Conservation (phyloP, 2,888 invertebrate genomes). For the Rotaria macrura region DNA sequence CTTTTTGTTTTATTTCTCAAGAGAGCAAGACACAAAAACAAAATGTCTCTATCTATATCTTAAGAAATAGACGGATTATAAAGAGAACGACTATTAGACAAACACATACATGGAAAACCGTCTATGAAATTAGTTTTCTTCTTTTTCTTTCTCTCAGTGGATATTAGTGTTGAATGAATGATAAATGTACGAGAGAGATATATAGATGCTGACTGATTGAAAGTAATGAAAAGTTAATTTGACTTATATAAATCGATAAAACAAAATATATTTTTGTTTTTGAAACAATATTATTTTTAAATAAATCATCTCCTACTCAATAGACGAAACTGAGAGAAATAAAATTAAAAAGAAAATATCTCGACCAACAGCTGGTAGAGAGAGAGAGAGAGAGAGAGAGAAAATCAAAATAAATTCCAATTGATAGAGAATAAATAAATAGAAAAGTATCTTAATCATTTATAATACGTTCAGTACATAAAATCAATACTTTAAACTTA, state of each 20-base stretch:
- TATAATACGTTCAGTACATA: not conserved
- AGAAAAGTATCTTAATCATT: not conserved
- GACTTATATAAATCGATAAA: not conserved
- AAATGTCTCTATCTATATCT: not conserved
- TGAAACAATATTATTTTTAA: not conserved
- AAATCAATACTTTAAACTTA: not conserved
- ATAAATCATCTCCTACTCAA: not conserved
- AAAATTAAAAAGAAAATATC: no score
- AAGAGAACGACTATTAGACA: not conserved
- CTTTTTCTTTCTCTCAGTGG: not conserved
- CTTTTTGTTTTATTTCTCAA: not conserved
- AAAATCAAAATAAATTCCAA: no score
- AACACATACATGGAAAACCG: no score
- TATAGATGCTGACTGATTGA: not conserved
- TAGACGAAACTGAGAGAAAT: no score
- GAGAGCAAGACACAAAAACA: not conserved
- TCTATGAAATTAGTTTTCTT: not conserved
- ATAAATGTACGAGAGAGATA: not conserved
- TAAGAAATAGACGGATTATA: not conserved
- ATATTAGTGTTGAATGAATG: not conserved
- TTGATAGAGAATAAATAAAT: no score
- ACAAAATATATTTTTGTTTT: not conserved
- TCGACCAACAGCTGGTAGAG: no score
- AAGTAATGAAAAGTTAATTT: not conserved
- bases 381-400: no score